Base-by-base conservation (phyloP, 2,888 invertebrate genomes). In the Deroplatys truncata region DNA sequence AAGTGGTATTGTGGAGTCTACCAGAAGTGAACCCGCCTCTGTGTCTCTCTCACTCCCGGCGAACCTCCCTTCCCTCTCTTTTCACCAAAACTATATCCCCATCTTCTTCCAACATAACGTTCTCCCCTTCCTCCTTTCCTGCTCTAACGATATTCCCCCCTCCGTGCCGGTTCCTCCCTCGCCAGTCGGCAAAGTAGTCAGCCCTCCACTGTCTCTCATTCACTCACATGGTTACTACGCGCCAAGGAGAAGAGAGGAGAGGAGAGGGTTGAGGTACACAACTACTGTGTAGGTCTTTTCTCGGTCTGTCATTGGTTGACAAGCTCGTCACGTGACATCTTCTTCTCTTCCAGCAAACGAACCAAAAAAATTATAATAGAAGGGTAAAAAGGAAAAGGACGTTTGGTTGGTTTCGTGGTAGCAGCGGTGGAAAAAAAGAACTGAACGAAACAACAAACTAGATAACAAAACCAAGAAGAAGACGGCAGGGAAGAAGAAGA, bases 301-400 rank as follows among this genome's bases (percentile, higher is more conserved):
- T 86, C 35, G 72, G 89, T 86, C 86, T 86, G 89, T 89, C 89
- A 89, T 89, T 89, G 89, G 89, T 89, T 86, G 89, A 89, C 89
- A 86, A 83, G 82, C 20, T 82, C 84, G 86, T 89, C 89, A 89
- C 89, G 89, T 89, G 89, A 86, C 89, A 82, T 87, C 87, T 87
- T 87, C 87, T 84, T 88, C 31, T 84, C 88, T 84, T 88, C 72
- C 88, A 88, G 49, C 88, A 72, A 88, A 88, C 86, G 86, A 86
- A 86, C 82, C 86, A 86, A 86, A 87, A 87, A 87, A 87, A 87
- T 82, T 87, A 87, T 87, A 87, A 87, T 83, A 87, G 87, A 87
- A 87, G 56, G 87, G 87, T 72, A 72, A 72, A 72, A 72, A 72
- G 56, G 56, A 72, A 72, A 72, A 72, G 56, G 56, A 72, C 20